These are phyloP conservation scores for Elymnias hypermnestra DNA, from an alignment of 1,140 invertebrate genomes.

Conservation along the genomic window DNA sequence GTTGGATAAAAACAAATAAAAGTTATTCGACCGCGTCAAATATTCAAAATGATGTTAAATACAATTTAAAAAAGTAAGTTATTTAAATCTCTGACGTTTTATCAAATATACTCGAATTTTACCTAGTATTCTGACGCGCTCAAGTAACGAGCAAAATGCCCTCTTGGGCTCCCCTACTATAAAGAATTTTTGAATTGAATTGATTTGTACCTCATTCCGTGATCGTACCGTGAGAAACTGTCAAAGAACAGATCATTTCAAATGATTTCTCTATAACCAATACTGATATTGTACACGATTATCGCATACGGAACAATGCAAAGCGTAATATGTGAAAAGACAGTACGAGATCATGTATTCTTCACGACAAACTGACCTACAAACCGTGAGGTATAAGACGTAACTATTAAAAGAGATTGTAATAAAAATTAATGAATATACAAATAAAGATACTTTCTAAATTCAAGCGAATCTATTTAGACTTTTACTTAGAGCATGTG, in stretches of 20 bases:
- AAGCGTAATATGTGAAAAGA: conserved; percentile 3
- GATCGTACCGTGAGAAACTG: background rate
- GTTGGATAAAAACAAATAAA: too few relatives aligned
- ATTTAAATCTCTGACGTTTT: too few relatives aligned
- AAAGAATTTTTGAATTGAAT: too few relatives aligned
- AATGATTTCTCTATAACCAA: background rate
- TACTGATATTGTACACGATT: background rate
- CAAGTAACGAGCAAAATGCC: too few relatives aligned
- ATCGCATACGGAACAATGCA: conserved; percentile 1
- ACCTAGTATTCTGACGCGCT: too few relatives aligned
- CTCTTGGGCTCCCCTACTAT: too few relatives aligned
- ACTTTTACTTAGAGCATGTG: background rate
- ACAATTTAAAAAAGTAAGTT: too few relatives aligned
- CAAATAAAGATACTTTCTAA: conserved; percentile 20
- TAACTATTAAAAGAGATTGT: conserved; percentile 16
- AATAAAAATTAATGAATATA: conserved; percentile 17
- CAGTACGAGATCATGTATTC: conserved; percentile 10
- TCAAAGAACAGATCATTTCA: background rate
- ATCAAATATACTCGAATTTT: too few relatives aligned
- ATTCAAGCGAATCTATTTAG: background rate
- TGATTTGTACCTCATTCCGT: too few relatives aligned
- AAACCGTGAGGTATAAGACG: background rate
- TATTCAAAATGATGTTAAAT: too few relatives aligned
- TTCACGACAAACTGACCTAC: conserved; percentile 6
- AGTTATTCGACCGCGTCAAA: too few relatives aligned